Conservation (phyloP, 2,113 vertebrate genomes). For the Pygoscelis antarcticus region DNA sequence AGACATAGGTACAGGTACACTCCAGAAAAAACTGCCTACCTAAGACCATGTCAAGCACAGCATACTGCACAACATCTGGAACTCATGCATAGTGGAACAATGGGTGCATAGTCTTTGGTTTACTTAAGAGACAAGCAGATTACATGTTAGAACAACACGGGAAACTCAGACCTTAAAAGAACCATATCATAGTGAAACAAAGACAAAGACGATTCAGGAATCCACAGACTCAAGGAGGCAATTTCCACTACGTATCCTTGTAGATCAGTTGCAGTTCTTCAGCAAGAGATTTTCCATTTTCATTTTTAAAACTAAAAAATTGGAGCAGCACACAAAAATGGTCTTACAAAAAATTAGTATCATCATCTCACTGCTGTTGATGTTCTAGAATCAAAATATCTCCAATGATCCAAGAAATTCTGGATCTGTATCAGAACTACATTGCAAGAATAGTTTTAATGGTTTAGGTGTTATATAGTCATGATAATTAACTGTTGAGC, state of each 20-base stretch:
- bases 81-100: not conserved
- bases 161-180: not conserved
- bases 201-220: not conserved
- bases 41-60: not conserved
- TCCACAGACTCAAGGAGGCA: not conserved
- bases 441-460: not conserved
- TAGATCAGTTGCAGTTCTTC: not conserved
- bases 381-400: not conserved
- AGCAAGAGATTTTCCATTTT: not conserved
- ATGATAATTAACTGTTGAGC: not conserved
- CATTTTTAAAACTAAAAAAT: not conserved
- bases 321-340: not conserved
- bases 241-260: not conserved
- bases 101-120: not conserved
- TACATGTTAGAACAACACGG: not conserved
- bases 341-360: not conserved
- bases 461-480: not conserved
- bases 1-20: not conserved
- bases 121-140: not conserved
- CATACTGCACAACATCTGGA: not conserved
- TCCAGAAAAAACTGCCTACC: not conserved
- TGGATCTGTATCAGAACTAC: not conserved
- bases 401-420: not conserved
- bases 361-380: not conserved
- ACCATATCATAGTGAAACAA: not conserved